phyloP scores from a whole-genome alignment of 2,113 vertebrate genomes.

The Pteronura brasiliensis region DNA sequence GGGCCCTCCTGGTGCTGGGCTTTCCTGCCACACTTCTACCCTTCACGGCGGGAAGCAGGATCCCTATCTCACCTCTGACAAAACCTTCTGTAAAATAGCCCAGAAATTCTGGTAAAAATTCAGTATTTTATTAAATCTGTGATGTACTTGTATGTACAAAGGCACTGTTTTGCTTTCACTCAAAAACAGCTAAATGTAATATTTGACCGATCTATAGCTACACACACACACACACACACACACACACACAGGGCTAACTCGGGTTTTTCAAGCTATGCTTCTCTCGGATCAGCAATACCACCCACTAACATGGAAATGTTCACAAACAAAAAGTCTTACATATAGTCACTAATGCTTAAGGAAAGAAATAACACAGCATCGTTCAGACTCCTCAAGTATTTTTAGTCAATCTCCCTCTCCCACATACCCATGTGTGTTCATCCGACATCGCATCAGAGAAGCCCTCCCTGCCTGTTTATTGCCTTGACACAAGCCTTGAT shows the following conservation, averaged over 20 bases:
- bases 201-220: not conserved
- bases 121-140: not conserved
- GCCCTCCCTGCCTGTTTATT: not conserved
- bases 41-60: not conserved
- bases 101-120: not conserved
- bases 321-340: not conserved
- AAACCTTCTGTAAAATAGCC: not conserved
- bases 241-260: not conserved
- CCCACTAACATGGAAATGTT: not conserved
- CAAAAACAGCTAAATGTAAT: not conserved
- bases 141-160: not conserved
- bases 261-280: not conserved
- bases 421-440: not conserved
- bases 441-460: not conserved
- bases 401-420: not conserved
- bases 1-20: rapidly evolving
- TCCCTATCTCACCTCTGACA: not conserved
- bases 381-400: not conserved
- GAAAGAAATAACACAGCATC: not conserved
- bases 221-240: not conserved
- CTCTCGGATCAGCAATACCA: not conserved
- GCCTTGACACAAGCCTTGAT: conserved; percentile 52
- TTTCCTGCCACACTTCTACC: not conserved
- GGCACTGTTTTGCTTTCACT: not conserved
- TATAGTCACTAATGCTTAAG: not conserved